These are phyloP conservation scores for Armadillidium nasatum DNA, from an alignment of 1,140 invertebrate genomes.

Conservation along the genomic window DNA sequence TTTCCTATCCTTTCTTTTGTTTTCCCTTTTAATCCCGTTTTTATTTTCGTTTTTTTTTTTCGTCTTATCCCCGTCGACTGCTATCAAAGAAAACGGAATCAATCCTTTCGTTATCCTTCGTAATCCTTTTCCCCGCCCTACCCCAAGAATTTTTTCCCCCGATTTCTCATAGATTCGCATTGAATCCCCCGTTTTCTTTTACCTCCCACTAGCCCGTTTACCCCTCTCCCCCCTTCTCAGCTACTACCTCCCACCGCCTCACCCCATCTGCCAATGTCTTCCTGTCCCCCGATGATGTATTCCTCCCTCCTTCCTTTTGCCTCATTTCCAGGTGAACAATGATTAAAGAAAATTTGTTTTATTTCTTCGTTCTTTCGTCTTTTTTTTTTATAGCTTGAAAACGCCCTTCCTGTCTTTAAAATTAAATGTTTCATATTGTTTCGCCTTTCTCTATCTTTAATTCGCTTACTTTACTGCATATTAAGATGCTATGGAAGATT, in stretches of 20 bases:
- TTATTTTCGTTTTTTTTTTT: too few species aligned
- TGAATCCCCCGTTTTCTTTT: background rate
- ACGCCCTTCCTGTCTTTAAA: conserved; percentile 6
- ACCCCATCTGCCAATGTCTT: background rate
- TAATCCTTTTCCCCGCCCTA: too few species aligned
- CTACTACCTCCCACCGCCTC: background rate
- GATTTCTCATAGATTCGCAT: too few species aligned
- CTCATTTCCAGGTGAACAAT: conserved; percentile 7
- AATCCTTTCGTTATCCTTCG: too few species aligned
- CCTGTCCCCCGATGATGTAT: background rate
- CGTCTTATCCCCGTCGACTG: too few species aligned
- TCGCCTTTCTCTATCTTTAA: background rate
- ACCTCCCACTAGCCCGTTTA: background rate
- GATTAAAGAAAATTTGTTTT: conserved; percentile 10
- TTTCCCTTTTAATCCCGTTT: too few species aligned
- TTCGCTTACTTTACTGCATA: background rate
- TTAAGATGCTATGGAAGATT: too few species aligned
- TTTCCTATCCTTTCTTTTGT: too few species aligned
- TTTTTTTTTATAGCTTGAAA: background rate
- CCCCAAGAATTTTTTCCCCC: too few species aligned
- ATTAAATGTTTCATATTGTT: background rate
- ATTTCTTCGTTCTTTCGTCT: background rate
- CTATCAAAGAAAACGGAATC: too few species aligned
- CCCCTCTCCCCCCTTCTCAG: background rate
- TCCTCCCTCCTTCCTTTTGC: background rate